phyloP scores from a whole-genome alignment of 2,888 invertebrate genomes.

The Acronicta aceris region DNA sequence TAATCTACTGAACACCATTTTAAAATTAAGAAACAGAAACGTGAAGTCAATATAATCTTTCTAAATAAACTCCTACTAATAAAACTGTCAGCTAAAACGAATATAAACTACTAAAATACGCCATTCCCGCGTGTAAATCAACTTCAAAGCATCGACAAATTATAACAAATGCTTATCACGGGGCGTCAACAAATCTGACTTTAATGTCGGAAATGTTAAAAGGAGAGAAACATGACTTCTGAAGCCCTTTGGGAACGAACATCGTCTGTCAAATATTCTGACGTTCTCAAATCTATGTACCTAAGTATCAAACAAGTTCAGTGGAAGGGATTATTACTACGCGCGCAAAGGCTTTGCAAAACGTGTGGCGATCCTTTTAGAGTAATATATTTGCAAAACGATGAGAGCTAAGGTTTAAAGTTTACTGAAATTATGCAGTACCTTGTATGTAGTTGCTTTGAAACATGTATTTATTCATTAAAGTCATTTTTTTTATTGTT shows the following conservation, averaged over 20 bases:
- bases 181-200: constrained; percentile 21
- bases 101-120: constrained; percentile 27
- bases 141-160: constrained; percentile 53
- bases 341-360: constrained; percentile 18
- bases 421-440: neutral
- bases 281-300: constrained; percentile 26
- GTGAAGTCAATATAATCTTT: constrained; percentile 26
- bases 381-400: constrained; percentile 9
- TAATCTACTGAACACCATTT: constrained; percentile 19
- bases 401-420: constrained; percentile 12
- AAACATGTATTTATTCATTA: too few species aligned
- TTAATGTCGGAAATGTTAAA: constrained; percentile 33
- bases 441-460: neutral
- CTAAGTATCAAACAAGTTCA: constrained; percentile 15
- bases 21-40: constrained; percentile 30
- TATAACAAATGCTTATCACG: constrained; percentile 44
- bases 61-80: constrained; percentile 28
- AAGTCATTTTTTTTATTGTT: too few species aligned
- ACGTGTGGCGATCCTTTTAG: neutral
- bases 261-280: constrained; percentile 42
- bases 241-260: constrained; percentile 23
- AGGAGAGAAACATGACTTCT: constrained; percentile 20
- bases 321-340: constrained; percentile 16
- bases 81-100: constrained; percentile 42
- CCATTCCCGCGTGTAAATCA: constrained; percentile 38